Conservation (phyloP, 1,140 invertebrate genomes). For the Drosophila carrolli region DNA sequence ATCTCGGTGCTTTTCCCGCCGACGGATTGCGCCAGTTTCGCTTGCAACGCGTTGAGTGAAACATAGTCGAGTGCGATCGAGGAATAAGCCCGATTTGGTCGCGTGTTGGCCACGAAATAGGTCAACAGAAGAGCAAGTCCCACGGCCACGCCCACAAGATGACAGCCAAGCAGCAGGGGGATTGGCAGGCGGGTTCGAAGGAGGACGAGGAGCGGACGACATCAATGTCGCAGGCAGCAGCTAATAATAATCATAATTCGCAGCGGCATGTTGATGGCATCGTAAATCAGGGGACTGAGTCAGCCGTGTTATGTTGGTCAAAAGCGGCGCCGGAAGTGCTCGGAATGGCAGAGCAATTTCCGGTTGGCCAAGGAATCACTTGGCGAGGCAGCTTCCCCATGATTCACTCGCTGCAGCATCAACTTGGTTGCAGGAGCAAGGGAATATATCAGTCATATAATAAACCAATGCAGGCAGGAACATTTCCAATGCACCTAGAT, state of each 20-base stretch:
- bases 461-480: background rate
- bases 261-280: conserved; percentile 29
- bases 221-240: conserved; percentile 44
- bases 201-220: conserved; percentile 8
- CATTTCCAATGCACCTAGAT: conserved; percentile 16
- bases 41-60: conserved; percentile 73
- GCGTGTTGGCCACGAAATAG: conserved; percentile 42
- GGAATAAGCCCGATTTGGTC: conserved; percentile 8
- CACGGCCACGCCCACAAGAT: conserved; percentile 17
- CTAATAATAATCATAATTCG: conserved; percentile 68
- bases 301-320: conserved; percentile 52
- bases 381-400: conserved; percentile 9
- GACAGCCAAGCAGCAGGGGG: conserved; percentile 11
- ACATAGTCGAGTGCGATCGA: conserved; percentile 29
- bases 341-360: conserved; percentile 44
- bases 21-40: conserved; percentile 68
- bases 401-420: conserved; percentile 12
- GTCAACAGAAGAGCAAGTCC: conserved; percentile 58
- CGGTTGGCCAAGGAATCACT: conserved; percentile 22
- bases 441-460: background rate
- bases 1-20: conserved; percentile 27
- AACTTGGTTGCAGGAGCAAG: background rate
- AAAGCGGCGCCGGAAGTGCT: conserved; percentile 55
- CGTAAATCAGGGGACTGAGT: conserved; percentile 56
- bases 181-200: conserved; percentile 4